Conservation (phyloP, 2,888 invertebrate genomes). For the Myopa testacea region DNA sequence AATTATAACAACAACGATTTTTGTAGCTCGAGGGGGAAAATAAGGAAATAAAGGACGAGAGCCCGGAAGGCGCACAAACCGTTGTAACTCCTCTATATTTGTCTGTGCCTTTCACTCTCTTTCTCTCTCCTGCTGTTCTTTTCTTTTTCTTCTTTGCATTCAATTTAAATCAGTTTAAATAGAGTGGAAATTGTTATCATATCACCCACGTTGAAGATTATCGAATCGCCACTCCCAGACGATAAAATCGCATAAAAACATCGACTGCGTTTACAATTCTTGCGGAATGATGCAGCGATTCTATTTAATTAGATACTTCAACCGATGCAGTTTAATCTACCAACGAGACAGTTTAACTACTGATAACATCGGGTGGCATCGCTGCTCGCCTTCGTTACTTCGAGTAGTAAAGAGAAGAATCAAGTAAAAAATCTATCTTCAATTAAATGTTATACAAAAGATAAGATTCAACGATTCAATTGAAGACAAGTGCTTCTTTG, state of each 20-base stretch:
- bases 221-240: background rate
- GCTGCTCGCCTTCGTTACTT: too few species aligned
- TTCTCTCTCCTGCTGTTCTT: background rate
- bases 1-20: background rate
- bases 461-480: too few species aligned
- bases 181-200: background rate
- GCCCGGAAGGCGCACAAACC: too few species aligned
- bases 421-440: too few species aligned
- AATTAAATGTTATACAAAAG: too few species aligned
- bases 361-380: too few species aligned
- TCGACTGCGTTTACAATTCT: background rate
- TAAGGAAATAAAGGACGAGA: too few species aligned
- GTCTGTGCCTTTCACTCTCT: too few species aligned
- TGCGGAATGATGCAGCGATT: background rate
- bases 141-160: background rate
- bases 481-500: too few species aligned
- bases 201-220: background rate
- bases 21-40: too few species aligned
- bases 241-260: background rate
- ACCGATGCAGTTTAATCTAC: background rate
- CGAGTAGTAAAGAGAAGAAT: too few species aligned
- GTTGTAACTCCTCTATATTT: too few species aligned
- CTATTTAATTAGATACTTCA: background rate
- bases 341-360: background rate
- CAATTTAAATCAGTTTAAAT: background rate